Evolutionary conservation across 1,140 invertebrate species (phyloP).

Genomic region (Odontomachus brunneus): DNA sequence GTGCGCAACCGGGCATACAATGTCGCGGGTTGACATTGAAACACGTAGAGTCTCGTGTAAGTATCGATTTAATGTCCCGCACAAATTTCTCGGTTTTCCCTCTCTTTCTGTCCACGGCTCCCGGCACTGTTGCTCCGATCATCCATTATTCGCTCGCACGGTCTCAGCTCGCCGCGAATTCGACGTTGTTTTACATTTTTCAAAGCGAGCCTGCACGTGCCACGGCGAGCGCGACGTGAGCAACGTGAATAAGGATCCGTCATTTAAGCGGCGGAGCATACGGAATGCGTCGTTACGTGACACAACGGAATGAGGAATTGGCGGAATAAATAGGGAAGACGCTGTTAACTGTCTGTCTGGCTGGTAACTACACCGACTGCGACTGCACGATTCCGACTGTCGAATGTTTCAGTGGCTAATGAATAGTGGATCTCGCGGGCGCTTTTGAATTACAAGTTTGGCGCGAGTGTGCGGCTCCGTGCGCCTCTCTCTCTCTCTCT

Average conservation of each 20-base stretch:
- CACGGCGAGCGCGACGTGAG: not conserved
- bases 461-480: not conserved
- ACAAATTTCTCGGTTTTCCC: constrained; percentile 13
- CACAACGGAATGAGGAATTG: not conserved
- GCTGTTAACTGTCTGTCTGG: not conserved
- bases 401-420: not conserved
- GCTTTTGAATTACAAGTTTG: constrained; percentile 1
- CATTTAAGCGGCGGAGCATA: not conserved
- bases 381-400: no score
- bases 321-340: not conserved
- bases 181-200: constrained; percentile 14
- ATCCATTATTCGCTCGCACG: constrained; percentile 12
- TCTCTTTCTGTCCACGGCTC: not conserved
- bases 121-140: not conserved
- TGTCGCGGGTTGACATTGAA: not conserved
- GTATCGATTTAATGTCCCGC: constrained; percentile 3
- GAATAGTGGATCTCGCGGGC: not conserved
- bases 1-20: no score
- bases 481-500: no score
- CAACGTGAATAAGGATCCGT: constrained; percentile 16
- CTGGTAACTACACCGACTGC: constrained; percentile 3
- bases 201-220: not conserved
- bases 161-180: not conserved
- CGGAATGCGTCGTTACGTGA: not conserved
- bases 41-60: no score